Evolutionary conservation across 2,888 invertebrate species (phyloP), one percentile per base, ranked within the genome.

Genomic region (Agrochola macilenta): DNA sequence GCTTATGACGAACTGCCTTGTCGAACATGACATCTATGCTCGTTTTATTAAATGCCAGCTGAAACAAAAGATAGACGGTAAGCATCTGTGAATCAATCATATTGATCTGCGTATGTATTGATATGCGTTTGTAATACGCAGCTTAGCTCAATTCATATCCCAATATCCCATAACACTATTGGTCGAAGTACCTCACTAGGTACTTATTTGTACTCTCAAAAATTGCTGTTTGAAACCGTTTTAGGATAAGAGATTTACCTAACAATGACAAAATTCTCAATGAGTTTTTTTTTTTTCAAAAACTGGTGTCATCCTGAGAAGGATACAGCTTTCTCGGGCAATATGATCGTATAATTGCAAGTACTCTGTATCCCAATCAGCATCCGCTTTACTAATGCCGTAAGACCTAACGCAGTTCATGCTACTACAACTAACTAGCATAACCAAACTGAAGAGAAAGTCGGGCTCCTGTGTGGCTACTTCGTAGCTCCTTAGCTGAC

Each of bases 401-500:
- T 46, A 58, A 49, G 23, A 30, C 35, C 14, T 26, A 5, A 49
- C 30, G 30, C 4, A 35, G 17, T 35, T 11, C 12, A 14, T 12
- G 17, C 30, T 60, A 43, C 54, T 54, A 57, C 68, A 81, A 83
- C 46, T 71, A 81, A 83, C 46, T 71, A 68, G 64, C 87, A 64
- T 74, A 83, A 83, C 75, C 85, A 73, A 73, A 80, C 14, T 49
- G 39, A n/a, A 57, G 43, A 63, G 46, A 66, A 69, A 70, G 39
- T 69, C 52, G 61, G 43, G 61, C 68, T 74, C 66, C 74, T 73
- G 61, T 69, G 54, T 74, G 57, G 65, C 43, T 76, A 80, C 83
- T 91, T 92, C 90, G 88, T 90, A 89, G 85, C 88, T 90, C 88
- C 86, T 87, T 89, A 88, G 89, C 78, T 88, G 89, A 90, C 87